Evolutionary conservation across 2,888 invertebrate species (phyloP), one percentile per base, ranked within the genome.

Genomic region (Danaus chrysippus): DNA sequence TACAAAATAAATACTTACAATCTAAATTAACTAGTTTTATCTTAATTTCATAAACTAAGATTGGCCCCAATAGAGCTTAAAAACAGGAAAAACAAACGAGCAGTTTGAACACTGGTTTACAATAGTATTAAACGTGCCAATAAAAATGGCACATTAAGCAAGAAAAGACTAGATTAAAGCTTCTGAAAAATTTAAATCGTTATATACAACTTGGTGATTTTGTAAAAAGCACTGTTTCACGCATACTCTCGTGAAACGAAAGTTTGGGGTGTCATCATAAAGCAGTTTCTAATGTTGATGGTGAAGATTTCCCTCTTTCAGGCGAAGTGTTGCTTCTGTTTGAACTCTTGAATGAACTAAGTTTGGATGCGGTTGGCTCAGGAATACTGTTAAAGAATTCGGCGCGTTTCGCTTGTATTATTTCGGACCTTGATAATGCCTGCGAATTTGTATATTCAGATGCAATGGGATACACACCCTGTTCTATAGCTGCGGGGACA

Each of bases 221-320:
- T 69, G 65, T 67, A 72, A 76, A 73, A 79, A 87, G 84, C 87
- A 87, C 87, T 86, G 75, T 81, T 77, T 78, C 62, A 68, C 63
- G 69, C 71, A 59, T 67, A 46, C 61, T 67, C 54, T 55, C 19
- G 23, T 58, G 46, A 53, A 11, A 15, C 53, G 23, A 41, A 42
- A 19, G 10, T 44, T 13, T 66, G 69, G 66, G 63, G 71, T 69
- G 71, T 73, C 77, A 91, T 92, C 91, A 91, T 91, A 94, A 93
- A 65, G 93, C 93, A 65, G 93, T 94, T 88, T 94, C 93, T 72
- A 93, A 84, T 11, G 93, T 92, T 54, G 91, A 90, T 13, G 92
- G 92, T 53, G 92, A 82, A 59, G 80, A 76, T 66, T 83, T 83
- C 61, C 86, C 84, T 68, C 81, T 79, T 62, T 89, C 87, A 13